phyloP scores from a whole-genome alignment of 2,797 vertebrate genomes.

The Echeneis naucrates region DNA sequence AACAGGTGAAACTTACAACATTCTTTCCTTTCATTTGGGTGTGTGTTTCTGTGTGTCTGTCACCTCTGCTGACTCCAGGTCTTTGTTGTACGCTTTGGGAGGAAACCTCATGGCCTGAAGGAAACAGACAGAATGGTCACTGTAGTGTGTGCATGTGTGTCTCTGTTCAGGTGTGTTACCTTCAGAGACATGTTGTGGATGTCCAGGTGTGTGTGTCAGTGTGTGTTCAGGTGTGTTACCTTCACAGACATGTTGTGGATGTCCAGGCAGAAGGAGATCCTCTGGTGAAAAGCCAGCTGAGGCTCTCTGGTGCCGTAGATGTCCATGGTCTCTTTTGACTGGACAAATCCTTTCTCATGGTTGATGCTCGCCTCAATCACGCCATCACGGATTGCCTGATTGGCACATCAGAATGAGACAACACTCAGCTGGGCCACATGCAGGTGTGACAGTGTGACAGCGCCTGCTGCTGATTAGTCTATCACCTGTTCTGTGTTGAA shows the following conservation, averaged over 20 bases:
- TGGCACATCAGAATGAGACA: background rate
- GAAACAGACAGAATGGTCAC: background rate
- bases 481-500: background rate
- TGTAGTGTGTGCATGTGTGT: background rate
- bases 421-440: background rate
- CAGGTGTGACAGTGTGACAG: too few species aligned
- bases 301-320: slow-evolving; percentile 97
- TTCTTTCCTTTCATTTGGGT: too few species aligned
- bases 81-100: slow-evolving; percentile 98
- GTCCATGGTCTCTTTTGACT: slow-evolving; percentile 97
- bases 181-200: slow-evolving; percentile 99
- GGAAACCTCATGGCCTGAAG: slow-evolving; percentile 97
- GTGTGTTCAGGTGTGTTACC: slow-evolving; percentile 77
- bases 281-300: slow-evolving; percentile 97
- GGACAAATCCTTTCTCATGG: slow-evolving; percentile 97
- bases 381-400: slow-evolving; percentile 94
- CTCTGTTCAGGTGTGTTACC: slow-evolving; percentile 75
- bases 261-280: slow-evolving; percentile 98
- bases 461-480: too few species aligned
- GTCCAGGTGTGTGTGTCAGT: slow-evolving; percentile 80
- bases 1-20: too few species aligned
- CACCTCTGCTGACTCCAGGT: slow-evolving; percentile 98
- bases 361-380: slow-evolving; percentile 99
- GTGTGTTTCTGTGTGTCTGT: slow-evolving; percentile 36
- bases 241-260: slow-evolving; percentile 99